These are phyloP conservation scores for Phycodurus eques DNA, from an alignment of 2,113 vertebrate genomes.

Conservation along the genomic window DNA sequence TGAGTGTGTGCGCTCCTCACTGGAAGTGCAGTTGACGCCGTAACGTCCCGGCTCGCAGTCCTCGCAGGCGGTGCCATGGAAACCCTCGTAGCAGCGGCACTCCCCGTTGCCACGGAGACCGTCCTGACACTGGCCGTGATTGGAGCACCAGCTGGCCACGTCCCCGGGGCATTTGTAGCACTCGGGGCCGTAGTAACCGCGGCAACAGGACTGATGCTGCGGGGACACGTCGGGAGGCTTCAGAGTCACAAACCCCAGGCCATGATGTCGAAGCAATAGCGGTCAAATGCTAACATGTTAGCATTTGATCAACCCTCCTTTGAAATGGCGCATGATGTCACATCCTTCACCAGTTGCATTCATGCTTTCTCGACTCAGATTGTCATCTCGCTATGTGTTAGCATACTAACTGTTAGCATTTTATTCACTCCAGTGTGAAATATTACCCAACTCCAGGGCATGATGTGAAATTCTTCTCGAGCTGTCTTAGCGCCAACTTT, in stretches of 20 bases:
- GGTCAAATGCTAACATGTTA: background rate
- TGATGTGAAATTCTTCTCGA: background rate
- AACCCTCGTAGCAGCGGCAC: slow-evolving; percentile 90
- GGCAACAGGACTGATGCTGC: slow-evolving; percentile 85
- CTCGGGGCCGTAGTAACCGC: slow-evolving; percentile 85
- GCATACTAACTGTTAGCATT: background rate
- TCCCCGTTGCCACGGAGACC: slow-evolving; percentile 81
- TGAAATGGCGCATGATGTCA: background rate
- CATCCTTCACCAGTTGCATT: no score
- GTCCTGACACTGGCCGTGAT: slow-evolving; percentile 86
- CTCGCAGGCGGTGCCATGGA: slow-evolving; percentile 92
- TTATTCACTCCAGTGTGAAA: background rate
- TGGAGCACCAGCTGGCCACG: slow-evolving; percentile 80
- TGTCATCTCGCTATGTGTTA: background rate
- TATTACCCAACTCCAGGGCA: no score
- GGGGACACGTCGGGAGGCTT: background rate
- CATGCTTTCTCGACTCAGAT: background rate
- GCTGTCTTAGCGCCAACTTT: background rate
- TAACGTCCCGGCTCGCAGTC: slow-evolving; percentile 91
- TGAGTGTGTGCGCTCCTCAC: slow-evolving; percentile 30
- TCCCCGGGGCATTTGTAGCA: slow-evolving; percentile 88
- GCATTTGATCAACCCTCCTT: background rate
- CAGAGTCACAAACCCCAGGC: no score
- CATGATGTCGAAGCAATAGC: background rate
- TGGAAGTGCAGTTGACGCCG: slow-evolving; percentile 76